A percentile compares a stretch with the other conserved stretches of the same genome.
Conservation (phyloP, 2,888 invertebrate species). For the Apomyelois bistriatella region DNA sequence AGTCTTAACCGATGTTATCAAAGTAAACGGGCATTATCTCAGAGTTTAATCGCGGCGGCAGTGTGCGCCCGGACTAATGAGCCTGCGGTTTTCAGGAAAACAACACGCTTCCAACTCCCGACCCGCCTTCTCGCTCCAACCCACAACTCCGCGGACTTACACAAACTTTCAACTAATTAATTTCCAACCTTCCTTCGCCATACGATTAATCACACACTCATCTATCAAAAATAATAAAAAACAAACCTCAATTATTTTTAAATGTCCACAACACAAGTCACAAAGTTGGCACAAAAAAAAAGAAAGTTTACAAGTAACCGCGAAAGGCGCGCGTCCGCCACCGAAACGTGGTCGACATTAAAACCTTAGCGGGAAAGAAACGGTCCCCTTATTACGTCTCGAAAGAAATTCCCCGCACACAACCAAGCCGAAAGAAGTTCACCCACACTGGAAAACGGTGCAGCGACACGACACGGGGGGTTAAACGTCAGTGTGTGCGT, state of each 20-base stretch:
- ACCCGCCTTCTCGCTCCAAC: slow-evolving; percentile 32
- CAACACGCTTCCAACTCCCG: slow-evolving; percentile 50
- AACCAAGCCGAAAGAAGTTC: slow-evolving; percentile 68
- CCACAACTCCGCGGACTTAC: slow-evolving; percentile 50
- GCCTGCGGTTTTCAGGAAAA: slow-evolving; percentile 70
- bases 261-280: slow-evolving; percentile 44
- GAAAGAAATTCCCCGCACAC: slow-evolving; percentile 78
- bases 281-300: slow-evolving; percentile 46
- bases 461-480: slow-evolving; percentile 61
- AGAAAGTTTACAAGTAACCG: slow-evolving; percentile 60
- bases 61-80: slow-evolving; percentile 75
- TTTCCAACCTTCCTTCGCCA: slow-evolving; percentile 29
- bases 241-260: slow-evolving; percentile 24
- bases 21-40: slow-evolving; percentile 59
- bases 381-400: slow-evolving; percentile 80
- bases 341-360: slow-evolving; percentile 79
- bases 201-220: slow-evolving; percentile 22
- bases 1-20: slow-evolving; percentile 52
- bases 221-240: slow-evolving; percentile 23
- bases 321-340: slow-evolving; percentile 74
- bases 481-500: slow-evolving; percentile 52
- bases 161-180: slow-evolving; percentile 65
- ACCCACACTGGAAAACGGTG: slow-evolving; percentile 58
- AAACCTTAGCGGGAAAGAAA: slow-evolving; percentile 80
- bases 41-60: slow-evolving; percentile 65